A percentile compares a stretch with the other conserved stretches of the same genome.
Evolutionary conservation across 1,140 invertebrate species (phyloP).

Genomic region (Homalodisca vitripennis): DNA sequence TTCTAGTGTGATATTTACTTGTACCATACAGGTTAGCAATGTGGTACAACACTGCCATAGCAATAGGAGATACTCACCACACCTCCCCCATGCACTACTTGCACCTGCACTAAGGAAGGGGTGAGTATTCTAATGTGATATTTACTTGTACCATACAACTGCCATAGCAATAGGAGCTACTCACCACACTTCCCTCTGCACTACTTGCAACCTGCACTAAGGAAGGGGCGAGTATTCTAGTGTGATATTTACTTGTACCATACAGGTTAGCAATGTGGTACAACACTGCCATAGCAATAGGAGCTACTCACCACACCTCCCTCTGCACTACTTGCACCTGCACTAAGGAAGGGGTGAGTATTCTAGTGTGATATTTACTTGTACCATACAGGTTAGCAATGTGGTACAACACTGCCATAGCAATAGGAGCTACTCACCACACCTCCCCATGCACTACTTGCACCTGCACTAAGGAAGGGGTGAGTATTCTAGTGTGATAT

Average conservation of each 20-base stretch:
- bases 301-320: constrained; percentile 53
- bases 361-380: no score
- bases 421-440: constrained; percentile 52
- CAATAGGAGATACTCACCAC: constrained; percentile 53
- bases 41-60: constrained; percentile 48
- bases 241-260: no score
- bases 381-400: no score
- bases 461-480: constrained; percentile 63
- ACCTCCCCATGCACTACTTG: constrained; percentile 61
- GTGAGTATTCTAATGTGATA: no score
- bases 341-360: constrained; percentile 58
- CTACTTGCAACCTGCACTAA: no score
- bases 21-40: no score
- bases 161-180: no score
- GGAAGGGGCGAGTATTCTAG: no score
- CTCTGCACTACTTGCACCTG: constrained; percentile 62
- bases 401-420: constrained; percentile 49
- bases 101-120: constrained; percentile 62
- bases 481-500: constrained; percentile 44
- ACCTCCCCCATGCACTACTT: constrained; percentile 60
- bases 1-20: no score
- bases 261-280: no score
- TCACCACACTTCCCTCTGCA: no score
- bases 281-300: constrained; percentile 51
- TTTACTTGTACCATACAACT: no score